phyloP scores from a whole-genome alignment of 1,140 invertebrate species.

The Holcopasites calliopsidis region DNA sequence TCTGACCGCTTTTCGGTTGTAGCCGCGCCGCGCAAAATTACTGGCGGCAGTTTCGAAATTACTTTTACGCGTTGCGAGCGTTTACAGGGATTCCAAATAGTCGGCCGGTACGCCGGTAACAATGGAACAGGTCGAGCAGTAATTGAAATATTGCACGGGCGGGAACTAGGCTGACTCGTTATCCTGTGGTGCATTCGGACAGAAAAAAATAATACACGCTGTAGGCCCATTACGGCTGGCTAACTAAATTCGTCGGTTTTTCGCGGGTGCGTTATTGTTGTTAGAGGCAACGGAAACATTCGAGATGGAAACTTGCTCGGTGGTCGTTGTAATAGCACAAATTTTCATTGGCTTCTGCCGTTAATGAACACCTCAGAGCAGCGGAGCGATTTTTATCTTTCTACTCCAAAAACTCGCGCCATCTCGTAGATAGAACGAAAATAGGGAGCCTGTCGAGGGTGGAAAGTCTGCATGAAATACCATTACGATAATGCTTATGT shows the following conservation, averaged over 20 bases:
- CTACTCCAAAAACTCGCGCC: background rate
- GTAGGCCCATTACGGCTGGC: background rate
- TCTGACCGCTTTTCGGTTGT: background rate
- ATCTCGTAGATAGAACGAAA: background rate
- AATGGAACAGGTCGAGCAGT: constrained; percentile 21
- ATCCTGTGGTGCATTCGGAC: background rate
- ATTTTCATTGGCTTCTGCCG: background rate
- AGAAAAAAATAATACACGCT: background rate
- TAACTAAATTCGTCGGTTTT: constrained; percentile 24
- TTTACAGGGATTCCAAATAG: background rate
- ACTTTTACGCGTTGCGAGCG: background rate
- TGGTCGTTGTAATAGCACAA: background rate
- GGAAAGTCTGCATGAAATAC: background rate
- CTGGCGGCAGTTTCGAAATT: constrained; percentile 16
- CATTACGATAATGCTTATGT: background rate
- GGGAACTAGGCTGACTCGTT: constrained; percentile 16
- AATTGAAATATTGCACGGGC: constrained; percentile 28
- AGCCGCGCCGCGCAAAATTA: background rate
- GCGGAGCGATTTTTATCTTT: background rate
- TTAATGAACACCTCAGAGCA: background rate
- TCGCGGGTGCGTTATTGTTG: background rate
- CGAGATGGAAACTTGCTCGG: background rate
- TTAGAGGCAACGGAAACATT: background rate
- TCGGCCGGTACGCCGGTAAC: background rate
- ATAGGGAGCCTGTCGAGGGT: background rate